Conservation (phyloP, 2,113 vertebrate genomes). For the Tricholaema leucomelas region DNA sequence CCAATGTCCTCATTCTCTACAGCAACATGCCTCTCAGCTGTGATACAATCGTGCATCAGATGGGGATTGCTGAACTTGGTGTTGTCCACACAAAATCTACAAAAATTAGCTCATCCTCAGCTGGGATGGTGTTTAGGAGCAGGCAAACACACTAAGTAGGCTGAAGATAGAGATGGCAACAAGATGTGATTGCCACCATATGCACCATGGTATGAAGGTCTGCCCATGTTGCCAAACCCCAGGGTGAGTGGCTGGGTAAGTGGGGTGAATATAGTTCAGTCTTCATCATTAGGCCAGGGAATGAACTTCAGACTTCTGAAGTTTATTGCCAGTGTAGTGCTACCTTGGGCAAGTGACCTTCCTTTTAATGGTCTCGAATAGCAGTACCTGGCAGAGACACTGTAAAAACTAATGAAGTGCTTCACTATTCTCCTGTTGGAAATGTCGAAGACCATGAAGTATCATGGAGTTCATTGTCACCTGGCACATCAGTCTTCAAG, state of each 20-base stretch:
- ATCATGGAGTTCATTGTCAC: neutral
- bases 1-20: neutral
- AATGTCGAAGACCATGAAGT: neutral
- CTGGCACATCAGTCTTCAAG: neutral
- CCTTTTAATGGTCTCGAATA: neutral
- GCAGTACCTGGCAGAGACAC: neutral
- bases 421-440: neutral
- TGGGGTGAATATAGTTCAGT: neutral
- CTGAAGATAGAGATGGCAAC: neutral
- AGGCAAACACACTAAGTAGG: neutral
- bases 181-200: neutral
- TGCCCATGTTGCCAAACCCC: neutral
- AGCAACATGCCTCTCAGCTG: neutral
- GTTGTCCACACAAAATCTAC: neutral
- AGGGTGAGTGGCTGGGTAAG: neutral
- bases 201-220: neutral
- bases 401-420: conserved; percentile 24
- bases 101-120: neutral
- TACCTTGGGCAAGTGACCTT: neutral
- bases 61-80: neutral
- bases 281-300: neutral
- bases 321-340: neutral
- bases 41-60: neutral
- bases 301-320: neutral
- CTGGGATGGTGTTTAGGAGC: neutral